A percentile compares a stretch with the other conserved stretches of the same genome.
Conservation (phyloP, 2,113 vertebrate genomes). For the Piliocolobus tephrosceles region DNA sequence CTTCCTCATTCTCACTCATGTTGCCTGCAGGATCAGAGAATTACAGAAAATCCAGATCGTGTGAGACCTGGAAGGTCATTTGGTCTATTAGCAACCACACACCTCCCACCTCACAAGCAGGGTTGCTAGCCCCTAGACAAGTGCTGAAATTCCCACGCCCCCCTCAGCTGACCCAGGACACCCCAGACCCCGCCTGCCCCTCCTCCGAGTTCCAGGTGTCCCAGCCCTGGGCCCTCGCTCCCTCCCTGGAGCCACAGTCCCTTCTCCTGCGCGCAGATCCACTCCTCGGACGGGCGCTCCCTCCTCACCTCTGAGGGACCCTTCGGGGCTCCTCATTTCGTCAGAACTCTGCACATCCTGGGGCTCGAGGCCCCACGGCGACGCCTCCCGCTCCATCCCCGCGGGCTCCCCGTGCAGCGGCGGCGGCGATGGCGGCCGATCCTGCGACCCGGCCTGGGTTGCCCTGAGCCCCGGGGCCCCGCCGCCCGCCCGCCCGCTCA, state of each 20-base stretch:
- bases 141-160: constrained; percentile 64
- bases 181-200: not conserved
- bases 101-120: constrained; percentile 7
- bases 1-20: constrained; percentile 70
- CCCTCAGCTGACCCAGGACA: not conserved
- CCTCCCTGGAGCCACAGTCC: not conserved
- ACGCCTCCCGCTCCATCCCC: constrained; percentile 78
- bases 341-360: constrained; percentile 62
- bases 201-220: not conserved
- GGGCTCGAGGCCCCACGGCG: constrained; percentile 74
- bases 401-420: constrained; percentile 60
- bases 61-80: constrained; percentile 43
- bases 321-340: constrained; percentile 66
- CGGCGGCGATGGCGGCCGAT: constrained; percentile 58
- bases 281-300: not conserved
- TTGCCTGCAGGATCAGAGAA: constrained; percentile 75
- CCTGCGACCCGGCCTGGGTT: constrained; percentile 37
- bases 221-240: not conserved
- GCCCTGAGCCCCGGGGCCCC: constrained; percentile 38
- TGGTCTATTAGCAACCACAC: not conserved
- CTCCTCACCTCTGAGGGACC: constrained; percentile 76
- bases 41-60: constrained; percentile 69
- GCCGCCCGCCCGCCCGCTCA: not conserved
- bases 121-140: constrained; percentile 48
- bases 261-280: not conserved